phyloP scores from a whole-genome alignment of 2,888 invertebrate genomes.

The Nephrotoma appendiculata region DNA sequence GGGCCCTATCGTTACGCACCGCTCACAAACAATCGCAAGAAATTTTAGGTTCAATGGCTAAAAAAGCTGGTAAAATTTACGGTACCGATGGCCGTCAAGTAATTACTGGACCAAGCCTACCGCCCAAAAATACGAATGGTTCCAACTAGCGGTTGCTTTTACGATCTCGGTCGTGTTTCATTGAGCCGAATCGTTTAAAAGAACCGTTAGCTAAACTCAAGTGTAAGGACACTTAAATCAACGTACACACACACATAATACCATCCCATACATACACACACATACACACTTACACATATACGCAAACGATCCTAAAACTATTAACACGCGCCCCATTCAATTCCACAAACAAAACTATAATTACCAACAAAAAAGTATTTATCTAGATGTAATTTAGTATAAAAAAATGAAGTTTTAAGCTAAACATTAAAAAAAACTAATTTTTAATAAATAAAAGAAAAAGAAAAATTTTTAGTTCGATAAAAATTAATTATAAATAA shows the following conservation, averaged over 20 bases:
- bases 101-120: constrained; percentile 11
- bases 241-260: neutral
- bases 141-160: constrained; percentile 17
- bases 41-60: constrained; percentile 91
- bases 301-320: neutral
- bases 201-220: constrained; percentile 15
- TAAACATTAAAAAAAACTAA: neutral
- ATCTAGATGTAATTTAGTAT: neutral
- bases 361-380: neutral
- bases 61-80: constrained; percentile 97
- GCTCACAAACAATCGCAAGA: constrained; percentile 95
- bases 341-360: neutral
- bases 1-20: constrained; percentile 88
- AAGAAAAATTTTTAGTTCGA: neutral
- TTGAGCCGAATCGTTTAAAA: constrained; percentile 18
- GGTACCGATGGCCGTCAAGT: constrained; percentile 47
- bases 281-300: neutral
- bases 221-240: constrained; percentile 16
- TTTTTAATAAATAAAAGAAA: neutral
- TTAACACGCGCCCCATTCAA: neutral
- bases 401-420: neutral
- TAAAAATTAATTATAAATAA: neutral
- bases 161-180: constrained; percentile 19
- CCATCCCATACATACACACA: too few relatives aligned
- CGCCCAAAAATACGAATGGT: constrained; percentile 16